Evolutionary conservation across 2,113 vertebrate species (phyloP), one percentile per base, ranked within the genome.

Genomic region (Hippoglossus stenolepis): DNA sequence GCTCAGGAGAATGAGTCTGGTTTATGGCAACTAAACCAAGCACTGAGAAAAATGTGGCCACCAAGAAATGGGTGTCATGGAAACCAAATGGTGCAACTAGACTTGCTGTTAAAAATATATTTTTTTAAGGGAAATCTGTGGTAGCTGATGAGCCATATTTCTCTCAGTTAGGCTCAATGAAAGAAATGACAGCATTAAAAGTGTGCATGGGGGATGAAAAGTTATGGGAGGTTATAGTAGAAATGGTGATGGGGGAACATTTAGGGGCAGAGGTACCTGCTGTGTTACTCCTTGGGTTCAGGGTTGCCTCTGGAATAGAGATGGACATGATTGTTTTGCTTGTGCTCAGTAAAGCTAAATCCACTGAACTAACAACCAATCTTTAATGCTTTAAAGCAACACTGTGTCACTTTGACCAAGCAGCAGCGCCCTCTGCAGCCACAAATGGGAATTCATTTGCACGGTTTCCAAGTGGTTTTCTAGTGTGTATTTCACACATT

Each of bases 231-330:
- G 80, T 59, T 68, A 35, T 70, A 77, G 38, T 20, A 80, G 86
- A 86, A 53, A 68, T 57, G 62, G 89, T 82, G 91, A 87, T 65
- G 86, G 93, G 91, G 92, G 68, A 73, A 87, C 80, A 83, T 92
- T 93, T 85, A 92, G 91, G 93, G 85, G 92, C 95, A 89, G 93
- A 80, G 95, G 85, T 98, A 98, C 97, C 96, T 98, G 95, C 94
- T 92, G 90, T 91, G 94, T 97, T 96, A 98, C 91, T 97, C 96
- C 95, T 96, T 92, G 94, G 96, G 90, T 91, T 98, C 97, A 95
- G 96, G 96, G 93, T 97, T 96, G 94, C 95, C 96, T 97, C 97
- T 98, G 97, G 91, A 98, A 98, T 93, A 98, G 94, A 98, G 95
- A 97, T 93, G 95, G 61, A 96, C 94, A 93, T 45, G 15, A 60